Conservation (phyloP, 2,797 vertebrate genomes). For the Micrastur ruficollis region DNA sequence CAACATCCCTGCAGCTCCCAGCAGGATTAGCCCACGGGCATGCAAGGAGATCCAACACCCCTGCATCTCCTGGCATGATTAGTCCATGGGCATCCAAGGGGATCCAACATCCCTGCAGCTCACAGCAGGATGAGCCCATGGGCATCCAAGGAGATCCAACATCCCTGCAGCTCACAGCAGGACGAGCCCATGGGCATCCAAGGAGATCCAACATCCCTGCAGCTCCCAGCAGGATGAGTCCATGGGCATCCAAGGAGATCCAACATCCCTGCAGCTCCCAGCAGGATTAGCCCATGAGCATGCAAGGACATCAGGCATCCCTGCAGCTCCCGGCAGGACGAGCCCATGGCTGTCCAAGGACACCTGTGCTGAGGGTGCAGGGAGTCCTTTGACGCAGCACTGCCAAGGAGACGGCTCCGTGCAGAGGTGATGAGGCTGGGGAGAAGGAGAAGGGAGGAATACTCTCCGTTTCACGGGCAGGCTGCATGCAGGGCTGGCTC, state of each 20-base stretch:
- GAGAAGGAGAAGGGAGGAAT: not conserved
- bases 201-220: not conserved
- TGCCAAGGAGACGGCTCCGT: fast-evolving
- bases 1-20: fast-evolving
- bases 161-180: fast-evolving
- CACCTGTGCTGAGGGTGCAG: not conserved
- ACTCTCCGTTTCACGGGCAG: fast-evolving
- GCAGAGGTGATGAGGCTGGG: not conserved
- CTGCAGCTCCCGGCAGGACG: not conserved
- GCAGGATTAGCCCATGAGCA: no score
- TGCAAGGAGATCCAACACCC: not conserved
- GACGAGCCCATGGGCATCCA: no score
- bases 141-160: not conserved
- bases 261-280: no score
- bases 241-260: no score
- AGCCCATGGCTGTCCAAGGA: not conserved
- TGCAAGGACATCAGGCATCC: not conserved
- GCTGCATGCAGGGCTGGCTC: not conserved
- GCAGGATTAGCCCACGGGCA: not conserved
- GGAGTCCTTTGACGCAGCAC: not conserved
- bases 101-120: not conserved
- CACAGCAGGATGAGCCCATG: no score
- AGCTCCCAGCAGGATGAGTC: not conserved
- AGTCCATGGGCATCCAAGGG: not conserved
- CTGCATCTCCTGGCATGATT: no score